A percentile compares a stretch with the other conserved stretches of the same genome.
phyloP scores from a whole-genome alignment of 2,888 invertebrate species.

The Oegoconia quadripuncta region DNA sequence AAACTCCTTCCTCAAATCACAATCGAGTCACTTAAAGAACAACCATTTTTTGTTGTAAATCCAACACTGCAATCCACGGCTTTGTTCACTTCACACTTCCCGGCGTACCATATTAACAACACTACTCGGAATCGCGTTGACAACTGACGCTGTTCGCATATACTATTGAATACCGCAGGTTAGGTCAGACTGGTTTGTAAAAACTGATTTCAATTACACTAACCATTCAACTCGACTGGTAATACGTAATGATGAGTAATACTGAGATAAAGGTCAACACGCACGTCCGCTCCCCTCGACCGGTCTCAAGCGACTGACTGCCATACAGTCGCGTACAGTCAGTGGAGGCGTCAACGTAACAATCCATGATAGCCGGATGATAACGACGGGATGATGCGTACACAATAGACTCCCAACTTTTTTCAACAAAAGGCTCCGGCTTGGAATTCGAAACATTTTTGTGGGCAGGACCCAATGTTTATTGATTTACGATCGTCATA shows the following conservation, averaged over 20 bases:
- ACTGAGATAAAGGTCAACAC: background rate
- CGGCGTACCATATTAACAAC: slow-evolving; percentile 27
- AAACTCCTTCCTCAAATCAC: slow-evolving; percentile 10
- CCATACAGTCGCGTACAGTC: slow-evolving; percentile 7
- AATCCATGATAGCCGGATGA: slow-evolving; percentile 16
- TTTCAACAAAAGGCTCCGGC: too few species aligned
- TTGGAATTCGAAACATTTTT: too few species aligned
- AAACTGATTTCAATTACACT: background rate
- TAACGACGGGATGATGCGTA: slow-evolving; percentile 24
- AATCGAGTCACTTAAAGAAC: slow-evolving; percentile 38
- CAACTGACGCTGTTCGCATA: slow-evolving; percentile 9
- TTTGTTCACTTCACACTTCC: slow-evolving; percentile 31
- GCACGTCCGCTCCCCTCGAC: slow-evolving; percentile 23
- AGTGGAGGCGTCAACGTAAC: background rate
- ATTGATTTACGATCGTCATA: too few species aligned
- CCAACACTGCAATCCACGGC: slow-evolving; percentile 59
- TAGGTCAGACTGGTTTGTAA: slow-evolving; percentile 12
- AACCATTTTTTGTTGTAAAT: slow-evolving; percentile 33
- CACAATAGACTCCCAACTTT: slow-evolving; percentile 14
- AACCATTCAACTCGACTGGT: background rate
- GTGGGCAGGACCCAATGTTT: too few species aligned
- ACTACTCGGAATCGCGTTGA: slow-evolving; percentile 26
- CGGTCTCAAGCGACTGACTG: slow-evolving; percentile 22
- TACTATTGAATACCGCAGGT: slow-evolving; percentile 15
- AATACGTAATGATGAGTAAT: too few species aligned